These are phyloP conservation scores for Scaptodrosophila lebanonensis DNA, from an alignment of 1,140 invertebrate genomes.

Conservation along the genomic window DNA sequence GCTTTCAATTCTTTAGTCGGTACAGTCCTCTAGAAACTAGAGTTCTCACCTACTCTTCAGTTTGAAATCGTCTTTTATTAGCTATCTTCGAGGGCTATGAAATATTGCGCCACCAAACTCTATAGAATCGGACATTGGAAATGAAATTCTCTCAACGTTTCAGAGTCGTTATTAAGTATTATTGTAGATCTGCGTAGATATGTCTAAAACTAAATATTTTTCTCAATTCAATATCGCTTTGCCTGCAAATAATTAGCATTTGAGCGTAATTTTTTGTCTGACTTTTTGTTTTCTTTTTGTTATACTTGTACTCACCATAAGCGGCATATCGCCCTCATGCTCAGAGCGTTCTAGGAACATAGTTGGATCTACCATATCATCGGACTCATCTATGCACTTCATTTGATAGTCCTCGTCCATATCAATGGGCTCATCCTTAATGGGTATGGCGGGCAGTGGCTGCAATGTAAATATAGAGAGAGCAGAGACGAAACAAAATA, in stretches of 20 bases:
- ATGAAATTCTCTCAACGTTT: no score
- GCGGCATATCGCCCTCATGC: conserved; percentile 64
- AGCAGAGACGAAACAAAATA: conserved; percentile 2
- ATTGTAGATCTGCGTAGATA: no score
- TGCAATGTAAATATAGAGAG: conserved; percentile 22
- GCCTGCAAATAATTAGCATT: not conserved
- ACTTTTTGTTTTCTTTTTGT: not conserved
- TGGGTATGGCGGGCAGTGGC: conserved; percentile 70
- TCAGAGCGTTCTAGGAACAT: conserved; percentile 72
- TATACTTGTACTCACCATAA: conserved; percentile 51
- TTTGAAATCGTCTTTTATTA: no score
- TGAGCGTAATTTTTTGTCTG: not conserved
- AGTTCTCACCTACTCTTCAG: no score
- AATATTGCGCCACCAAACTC: no score
- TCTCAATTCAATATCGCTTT: no score
- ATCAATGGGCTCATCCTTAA: conserved; percentile 74
- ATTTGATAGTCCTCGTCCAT: conserved; percentile 68
- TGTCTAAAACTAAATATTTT: no score
- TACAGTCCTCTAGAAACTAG: no score
- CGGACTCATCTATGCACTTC: conserved; percentile 66
- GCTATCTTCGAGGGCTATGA: no score
- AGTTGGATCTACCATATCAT: conserved; percentile 74
- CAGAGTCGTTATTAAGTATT: no score
- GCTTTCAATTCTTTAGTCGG: no score
- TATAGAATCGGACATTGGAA: no score